These are phyloP conservation scores for Lithobius niger DNA, from an alignment of 1,140 invertebrate species.

Conservation along the genomic window DNA sequence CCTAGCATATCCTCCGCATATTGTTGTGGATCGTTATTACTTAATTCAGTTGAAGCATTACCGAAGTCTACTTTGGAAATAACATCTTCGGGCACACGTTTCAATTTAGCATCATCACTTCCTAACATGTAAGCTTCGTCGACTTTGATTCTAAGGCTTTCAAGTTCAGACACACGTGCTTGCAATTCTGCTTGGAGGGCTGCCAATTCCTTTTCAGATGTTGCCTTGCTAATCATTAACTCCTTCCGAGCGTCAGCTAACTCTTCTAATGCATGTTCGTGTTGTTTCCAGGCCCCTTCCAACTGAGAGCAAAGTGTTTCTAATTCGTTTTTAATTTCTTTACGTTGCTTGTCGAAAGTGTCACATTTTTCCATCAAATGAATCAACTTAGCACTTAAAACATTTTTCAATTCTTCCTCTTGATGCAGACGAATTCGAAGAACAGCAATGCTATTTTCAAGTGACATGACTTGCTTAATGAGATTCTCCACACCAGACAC, in stretches of 20 bases:
- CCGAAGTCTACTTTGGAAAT: no score
- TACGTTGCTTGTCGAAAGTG: background rate
- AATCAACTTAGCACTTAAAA: background rate
- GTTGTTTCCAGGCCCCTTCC: background rate
- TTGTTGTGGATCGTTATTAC: no score
- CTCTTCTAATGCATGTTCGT: background rate
- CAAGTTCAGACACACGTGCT: background rate
- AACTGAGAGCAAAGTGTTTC: background rate
- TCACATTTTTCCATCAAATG: background rate
- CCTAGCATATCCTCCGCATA: no score
- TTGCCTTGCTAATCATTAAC: background rate
- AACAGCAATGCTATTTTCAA: background rate
- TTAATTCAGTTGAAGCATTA: no score
- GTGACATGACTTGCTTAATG: background rate
- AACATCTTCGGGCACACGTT: no score
- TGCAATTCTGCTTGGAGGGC: background rate
- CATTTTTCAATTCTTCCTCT: background rate
- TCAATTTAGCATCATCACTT: background rate
- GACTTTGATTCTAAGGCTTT: conserved; percentile 3
- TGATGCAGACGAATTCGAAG: background rate
- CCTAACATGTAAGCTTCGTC: background rate
- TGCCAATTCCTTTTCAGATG: background rate
- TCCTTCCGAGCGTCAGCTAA: background rate
- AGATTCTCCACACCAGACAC: background rate
- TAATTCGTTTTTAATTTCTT: background rate